Conservation (phyloP, 2,888 invertebrate species). For the Drepanosiphum platanoidis region DNA sequence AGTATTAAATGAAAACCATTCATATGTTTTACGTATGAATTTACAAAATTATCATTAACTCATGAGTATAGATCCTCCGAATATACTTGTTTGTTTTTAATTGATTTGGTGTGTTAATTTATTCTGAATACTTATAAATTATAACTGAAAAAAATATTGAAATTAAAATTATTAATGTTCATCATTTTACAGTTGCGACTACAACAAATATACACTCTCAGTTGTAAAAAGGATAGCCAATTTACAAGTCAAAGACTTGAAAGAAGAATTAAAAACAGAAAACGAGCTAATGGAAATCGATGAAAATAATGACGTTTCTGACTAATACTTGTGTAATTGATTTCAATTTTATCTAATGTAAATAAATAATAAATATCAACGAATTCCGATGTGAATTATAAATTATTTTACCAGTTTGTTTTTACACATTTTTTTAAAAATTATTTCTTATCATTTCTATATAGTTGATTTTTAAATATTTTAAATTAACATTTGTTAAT, state of each 20-base stretch:
- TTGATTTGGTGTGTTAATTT: too few species aligned
- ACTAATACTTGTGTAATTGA: not conserved
- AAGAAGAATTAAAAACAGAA: constrained; percentile 58
- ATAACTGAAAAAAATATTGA: not conserved
- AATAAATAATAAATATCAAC: constrained; percentile 46
- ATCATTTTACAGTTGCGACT: constrained; percentile 62
- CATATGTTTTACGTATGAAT: too few species aligned
- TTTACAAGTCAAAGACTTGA: constrained; percentile 21
- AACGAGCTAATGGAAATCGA: constrained; percentile 38
- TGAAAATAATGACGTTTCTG: constrained; percentile 14
- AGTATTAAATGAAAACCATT: too few species aligned
- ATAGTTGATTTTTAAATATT: too few species aligned
- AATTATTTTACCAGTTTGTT: not conserved
- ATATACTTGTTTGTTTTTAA: too few species aligned
- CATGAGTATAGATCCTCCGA: too few species aligned
- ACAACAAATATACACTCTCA: constrained; percentile 63
- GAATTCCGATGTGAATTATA: constrained; percentile 14
- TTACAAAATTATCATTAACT: too few species aligned
- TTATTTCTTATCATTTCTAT: too few species aligned
- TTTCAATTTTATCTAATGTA: not conserved
- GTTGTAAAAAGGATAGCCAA: constrained; percentile 49
- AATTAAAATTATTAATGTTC: constrained; percentile 19
- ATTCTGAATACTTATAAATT: not conserved
- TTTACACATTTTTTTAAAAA: not conserved
- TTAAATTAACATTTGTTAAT: too few species aligned